Evolutionary conservation across 2,888 invertebrate genomes (phyloP).

Genomic region (Ferdinandea cuprea): DNA sequence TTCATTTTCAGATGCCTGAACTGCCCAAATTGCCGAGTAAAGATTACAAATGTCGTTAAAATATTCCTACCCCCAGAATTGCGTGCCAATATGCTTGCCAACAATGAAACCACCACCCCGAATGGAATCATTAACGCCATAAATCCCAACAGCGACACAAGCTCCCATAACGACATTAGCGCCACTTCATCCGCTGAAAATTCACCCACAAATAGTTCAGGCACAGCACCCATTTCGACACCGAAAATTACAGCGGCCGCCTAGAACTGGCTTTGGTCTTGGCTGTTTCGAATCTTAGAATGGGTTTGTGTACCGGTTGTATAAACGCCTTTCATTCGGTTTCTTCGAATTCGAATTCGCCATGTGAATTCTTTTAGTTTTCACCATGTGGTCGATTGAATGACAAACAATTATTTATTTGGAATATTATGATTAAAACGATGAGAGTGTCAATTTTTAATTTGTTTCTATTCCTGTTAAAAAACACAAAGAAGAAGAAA

Average conservation of each 20-base stretch:
- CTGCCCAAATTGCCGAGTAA: constrained; percentile 82
- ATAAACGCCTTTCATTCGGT: constrained; percentile 75
- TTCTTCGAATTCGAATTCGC: constrained; percentile 65
- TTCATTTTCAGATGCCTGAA: constrained; percentile 80
- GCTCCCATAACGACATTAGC: constrained; percentile 34
- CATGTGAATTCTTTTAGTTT: constrained; percentile 38
- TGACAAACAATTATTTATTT: no score
- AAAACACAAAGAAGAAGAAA: constrained; percentile 19
- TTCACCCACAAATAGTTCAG: constrained; percentile 60
- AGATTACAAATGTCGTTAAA: constrained; percentile 81
- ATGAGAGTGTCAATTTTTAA: background rate
- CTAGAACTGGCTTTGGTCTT: constrained; percentile 81
- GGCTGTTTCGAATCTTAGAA: constrained; percentile 81
- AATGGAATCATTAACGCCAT: constrained; percentile 62
- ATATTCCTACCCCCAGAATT: constrained; percentile 82
- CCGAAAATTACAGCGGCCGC: constrained; percentile 79
- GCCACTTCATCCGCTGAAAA: constrained; percentile 39
- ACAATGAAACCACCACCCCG: constrained; percentile 14
- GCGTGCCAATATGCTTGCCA: constrained; percentile 76
- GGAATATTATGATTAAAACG: no score
- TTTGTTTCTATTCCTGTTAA: constrained; percentile 11
- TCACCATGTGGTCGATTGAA: constrained; percentile 2
- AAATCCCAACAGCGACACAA: constrained; percentile 41
- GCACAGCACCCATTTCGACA: constrained; percentile 71
- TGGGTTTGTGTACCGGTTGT: constrained; percentile 81